Evolutionary conservation across 2,888 invertebrate species (phyloP).

Genomic region (Pristionchus fissidentatus): DNA sequence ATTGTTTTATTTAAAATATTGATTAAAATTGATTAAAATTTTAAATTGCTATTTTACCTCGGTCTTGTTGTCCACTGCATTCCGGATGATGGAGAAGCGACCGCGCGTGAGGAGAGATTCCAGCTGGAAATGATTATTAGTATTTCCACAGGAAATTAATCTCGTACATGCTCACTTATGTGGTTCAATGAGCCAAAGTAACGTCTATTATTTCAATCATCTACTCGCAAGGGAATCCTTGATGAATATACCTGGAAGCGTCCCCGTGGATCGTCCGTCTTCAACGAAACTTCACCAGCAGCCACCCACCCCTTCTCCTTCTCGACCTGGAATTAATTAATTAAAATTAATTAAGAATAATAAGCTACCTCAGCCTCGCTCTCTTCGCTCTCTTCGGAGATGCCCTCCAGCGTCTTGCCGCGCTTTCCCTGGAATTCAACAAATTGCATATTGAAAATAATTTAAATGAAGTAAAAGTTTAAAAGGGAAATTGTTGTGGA

Average conservation of each 20-base stretch:
- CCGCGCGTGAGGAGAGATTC: slow-evolving; percentile 82
- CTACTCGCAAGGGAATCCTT: slow-evolving; percentile 78
- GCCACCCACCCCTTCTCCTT: slow-evolving; percentile 51
- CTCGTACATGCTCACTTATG: no score
- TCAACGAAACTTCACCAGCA: slow-evolving; percentile 45
- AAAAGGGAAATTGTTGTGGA: no score
- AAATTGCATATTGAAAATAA: neutral
- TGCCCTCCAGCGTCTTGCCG: slow-evolving; percentile 57
- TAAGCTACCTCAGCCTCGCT: slow-evolving; percentile 50
- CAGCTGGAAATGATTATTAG: slow-evolving; percentile 35
- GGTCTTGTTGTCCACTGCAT: slow-evolving; percentile 83
- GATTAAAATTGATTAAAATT: neutral
- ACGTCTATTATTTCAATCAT: neutral
- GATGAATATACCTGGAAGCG: slow-evolving; percentile 61
- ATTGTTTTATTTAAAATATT: neutral
- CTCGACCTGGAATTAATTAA: slow-evolving; percentile 12
- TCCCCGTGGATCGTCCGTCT: slow-evolving; percentile 55
- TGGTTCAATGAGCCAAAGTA: neutral
- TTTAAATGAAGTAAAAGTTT: neutral
- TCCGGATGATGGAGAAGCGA: slow-evolving; percentile 86
- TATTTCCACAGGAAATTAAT: neutral
- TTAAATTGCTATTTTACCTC: slow-evolving; percentile 54
- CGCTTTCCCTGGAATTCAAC: slow-evolving; percentile 42
- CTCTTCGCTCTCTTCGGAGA: slow-evolving; percentile 63
- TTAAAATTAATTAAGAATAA: neutral